Percentiles rank a stretch among this genome's conserved stretches.
Evolutionary conservation across 2,888 invertebrate species (phyloP).

Genomic region (Branchellion lobata): DNA sequence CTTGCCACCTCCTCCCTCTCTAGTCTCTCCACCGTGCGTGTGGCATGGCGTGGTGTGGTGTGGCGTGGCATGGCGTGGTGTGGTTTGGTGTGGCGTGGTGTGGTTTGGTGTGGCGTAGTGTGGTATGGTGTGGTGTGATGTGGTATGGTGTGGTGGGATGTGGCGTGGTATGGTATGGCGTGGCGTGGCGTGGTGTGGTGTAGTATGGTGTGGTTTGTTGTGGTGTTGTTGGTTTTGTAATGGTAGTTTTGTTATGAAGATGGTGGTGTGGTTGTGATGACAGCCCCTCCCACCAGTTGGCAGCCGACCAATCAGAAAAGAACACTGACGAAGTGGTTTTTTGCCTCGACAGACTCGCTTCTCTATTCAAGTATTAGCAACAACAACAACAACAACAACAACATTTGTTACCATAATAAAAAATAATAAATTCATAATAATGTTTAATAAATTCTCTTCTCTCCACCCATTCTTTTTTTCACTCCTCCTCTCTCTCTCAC

Average conservation of each 20-base stretch:
- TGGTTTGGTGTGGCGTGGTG: neutral
- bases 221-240: neutral
- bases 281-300: slow-evolving; percentile 5
- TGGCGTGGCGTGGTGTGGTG: neutral
- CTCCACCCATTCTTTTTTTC: no score
- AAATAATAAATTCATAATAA: no score
- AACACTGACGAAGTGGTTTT: neutral
- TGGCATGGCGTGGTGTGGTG: neutral
- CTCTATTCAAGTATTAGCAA: slow-evolving; percentile 38
- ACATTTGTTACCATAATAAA: no score
- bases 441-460: no score
- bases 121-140: neutral
- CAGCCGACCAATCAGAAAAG: neutral
- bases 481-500: no score
- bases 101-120: neutral
- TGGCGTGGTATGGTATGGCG: no score
- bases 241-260: neutral
- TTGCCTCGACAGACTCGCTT: slow-evolving; percentile 30
- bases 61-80: no score
- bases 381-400: neutral
- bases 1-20: slow-evolving; percentile 76
- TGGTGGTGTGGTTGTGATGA: neutral
- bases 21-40: slow-evolving; percentile 66
- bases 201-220: no score
- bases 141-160: no score